phyloP scores from a whole-genome alignment of 2,888 invertebrate species.

The Biston betularia region DNA sequence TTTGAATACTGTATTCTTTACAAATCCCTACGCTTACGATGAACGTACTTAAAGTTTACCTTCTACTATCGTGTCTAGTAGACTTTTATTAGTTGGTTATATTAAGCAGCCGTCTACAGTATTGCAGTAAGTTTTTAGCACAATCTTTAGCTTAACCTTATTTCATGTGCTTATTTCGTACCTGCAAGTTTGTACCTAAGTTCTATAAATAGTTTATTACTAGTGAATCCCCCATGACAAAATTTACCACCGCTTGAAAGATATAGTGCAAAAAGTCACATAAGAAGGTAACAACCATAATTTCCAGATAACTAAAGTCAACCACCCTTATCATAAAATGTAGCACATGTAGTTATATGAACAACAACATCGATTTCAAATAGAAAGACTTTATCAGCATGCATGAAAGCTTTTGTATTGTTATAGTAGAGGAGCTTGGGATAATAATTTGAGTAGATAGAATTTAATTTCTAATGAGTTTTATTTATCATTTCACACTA shows the following conservation, averaged over 20 bases:
- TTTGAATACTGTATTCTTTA: not conserved
- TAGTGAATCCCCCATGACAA: too few species aligned
- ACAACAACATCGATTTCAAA: constrained; percentile 43
- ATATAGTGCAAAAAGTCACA: too few species aligned
- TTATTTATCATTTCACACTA: not conserved
- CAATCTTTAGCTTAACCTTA: too few species aligned
- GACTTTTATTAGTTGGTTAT: too few species aligned
- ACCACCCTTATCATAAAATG: constrained; percentile 22
- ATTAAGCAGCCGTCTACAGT: too few species aligned
- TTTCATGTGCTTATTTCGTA: too few species aligned
- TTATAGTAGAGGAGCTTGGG: constrained; percentile 30
- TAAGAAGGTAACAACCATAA: too few species aligned
- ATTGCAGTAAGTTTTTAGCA: too few species aligned
- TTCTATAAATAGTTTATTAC: too few species aligned
- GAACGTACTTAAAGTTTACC: not conserved
- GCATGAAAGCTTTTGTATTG: constrained; percentile 39
- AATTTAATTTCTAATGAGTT: not conserved
- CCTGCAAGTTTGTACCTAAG: too few species aligned
- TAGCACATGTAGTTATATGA: constrained; percentile 22
- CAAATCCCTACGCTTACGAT: not conserved
- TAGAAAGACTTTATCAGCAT: constrained; percentile 39
- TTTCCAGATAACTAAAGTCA: not conserved
- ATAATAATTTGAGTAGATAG: not conserved
- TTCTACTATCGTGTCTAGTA: not conserved
- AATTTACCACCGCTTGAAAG: too few species aligned